Evolutionary conservation across 2,797 vertebrate species (phyloP).

Genomic region (Sebastes itinus): DNA sequence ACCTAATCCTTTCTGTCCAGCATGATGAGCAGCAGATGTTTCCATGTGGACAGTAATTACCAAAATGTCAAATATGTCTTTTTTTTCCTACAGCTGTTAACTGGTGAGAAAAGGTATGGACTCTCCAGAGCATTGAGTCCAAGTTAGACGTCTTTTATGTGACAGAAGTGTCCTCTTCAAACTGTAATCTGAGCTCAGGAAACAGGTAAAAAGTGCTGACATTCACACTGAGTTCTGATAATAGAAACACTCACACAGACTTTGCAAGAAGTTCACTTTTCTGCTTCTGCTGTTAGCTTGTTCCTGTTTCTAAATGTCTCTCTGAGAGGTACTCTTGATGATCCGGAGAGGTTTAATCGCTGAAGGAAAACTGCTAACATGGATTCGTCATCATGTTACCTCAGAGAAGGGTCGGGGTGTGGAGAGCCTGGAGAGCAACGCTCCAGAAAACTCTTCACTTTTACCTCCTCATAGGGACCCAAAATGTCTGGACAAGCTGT

Average conservation of each 20-base stretch:
- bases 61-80: slow-evolving; percentile 11
- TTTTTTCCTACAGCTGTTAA: not conserved
- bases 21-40: slow-evolving; percentile 2
- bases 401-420: not conserved
- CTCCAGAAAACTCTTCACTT: not conserved
- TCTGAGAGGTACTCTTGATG: not conserved
- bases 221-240: not conserved
- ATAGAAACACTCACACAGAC: slow-evolving; percentile 8
- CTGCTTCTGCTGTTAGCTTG: slow-evolving; percentile 2
- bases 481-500: not conserved
- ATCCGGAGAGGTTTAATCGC: not conserved
- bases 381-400: not conserved
- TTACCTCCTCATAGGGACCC: not conserved
- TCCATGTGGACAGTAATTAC: not conserved
- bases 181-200: slow-evolving; percentile 14
- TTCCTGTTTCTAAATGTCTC: slow-evolving; percentile 10
- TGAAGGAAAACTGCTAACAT: not conserved
- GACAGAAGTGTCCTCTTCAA: not conserved
- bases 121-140: not conserved
- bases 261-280: slow-evolving; percentile 2
- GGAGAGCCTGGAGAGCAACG: not conserved
- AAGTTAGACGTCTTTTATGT: not conserved
- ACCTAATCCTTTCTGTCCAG: not conserved
- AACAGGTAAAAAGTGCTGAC: slow-evolving; percentile 28
- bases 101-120: not conserved